Base-by-base conservation (phyloP, 1,140 invertebrate species). In the Mizuhopecten yessoensis region DNA sequence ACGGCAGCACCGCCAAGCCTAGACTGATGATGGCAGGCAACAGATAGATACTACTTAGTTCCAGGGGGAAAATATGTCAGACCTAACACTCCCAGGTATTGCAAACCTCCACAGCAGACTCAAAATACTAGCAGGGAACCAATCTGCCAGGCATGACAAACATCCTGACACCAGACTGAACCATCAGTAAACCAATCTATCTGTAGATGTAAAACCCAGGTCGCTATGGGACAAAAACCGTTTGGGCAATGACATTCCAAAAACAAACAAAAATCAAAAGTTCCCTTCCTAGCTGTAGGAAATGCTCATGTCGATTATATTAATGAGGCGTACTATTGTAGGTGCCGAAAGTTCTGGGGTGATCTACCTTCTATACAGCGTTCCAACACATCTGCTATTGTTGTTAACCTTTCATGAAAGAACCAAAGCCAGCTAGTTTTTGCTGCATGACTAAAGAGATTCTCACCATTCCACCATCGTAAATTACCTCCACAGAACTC, bases 341-440 rank as follows among this genome's bases (percentile, higher is more conserved):
- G 45, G 15, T 20, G 45, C 45, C 57, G 3, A 29, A 75, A n/a
- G 57, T 75, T 75, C 57, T 75, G 23, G 57, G n/a, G 57, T n/a
- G 57, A 29, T 29, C 23, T 17, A 13, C 57, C 57, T 75, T 75
- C 57, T 29, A 75, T n/a, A 75, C 57, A 3, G 17, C 3, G 23
- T 75, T 29, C 5, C 5, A 9, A 29, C 57, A 75, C 57, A 75
- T 75, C 57, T 75, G 57, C 57, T 75, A 75, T 75, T 75, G 57
- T 75, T 75, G 57, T 75, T 75, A 75, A 75, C 57, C 57, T 75
- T 75, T 75, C 57, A 75, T 75, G 57, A 75, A 75, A n/a, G 57
- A 75, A 75, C 3, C 1, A 75, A 75, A 75, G n/a, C 57, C 0
- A 7, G 57, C 3, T 75, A 5, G 23, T 75, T 29, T 75, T 75